Evolutionary conservation across 2,113 vertebrate genomes (phyloP), one percentile per base, ranked within the genome.

Genomic region (Actenoides hombroni): DNA sequence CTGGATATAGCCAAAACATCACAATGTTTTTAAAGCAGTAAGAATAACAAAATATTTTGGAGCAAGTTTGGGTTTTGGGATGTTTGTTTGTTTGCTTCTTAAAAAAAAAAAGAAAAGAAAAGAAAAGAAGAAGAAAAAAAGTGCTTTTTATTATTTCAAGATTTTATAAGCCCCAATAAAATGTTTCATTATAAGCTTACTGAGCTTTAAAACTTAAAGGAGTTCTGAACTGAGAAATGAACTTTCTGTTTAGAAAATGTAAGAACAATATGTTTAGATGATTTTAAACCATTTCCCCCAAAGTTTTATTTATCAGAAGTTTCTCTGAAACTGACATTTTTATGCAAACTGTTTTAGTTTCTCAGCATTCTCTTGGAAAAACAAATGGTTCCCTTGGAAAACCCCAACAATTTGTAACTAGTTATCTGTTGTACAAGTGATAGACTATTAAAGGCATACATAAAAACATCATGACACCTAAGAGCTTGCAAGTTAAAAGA

Each of bases 401-500:
- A 76, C 21, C 5, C 18, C 40, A 59, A 70, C 28, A 65, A 80
- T 88, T 95, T 91, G 44, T 85, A 85, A 39, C 28, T 29, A 74
- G 59, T 54, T 93, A 90, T 71, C 65, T 77, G 28, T 63, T 77
- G 44, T 28, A 80, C 31, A 35, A 79, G 57, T 46, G 49, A 82
- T 25, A 48, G 75, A 11, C 87, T 84, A 78, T 59, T 73, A 92
- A 48, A 87, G 61, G 44, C 70, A 83, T 49, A 40, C 49, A 67
- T 54, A 88, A 76, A 92, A 91, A 18, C 37, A n/a, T 16, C 67
- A 49, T 10, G 40, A 48, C 75, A 94, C 40, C 82, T 86, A 95
- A 95, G 79, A 77, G 63, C 63, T 83, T 94, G 63, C 54, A 79
- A 83, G 83, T 82, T 93, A 73, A 77, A 90, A 91, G 40, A 63